These are phyloP conservation scores for Apaloderma vittatum DNA, from an alignment of 2,113 vertebrate species.

Conservation along the genomic window DNA sequence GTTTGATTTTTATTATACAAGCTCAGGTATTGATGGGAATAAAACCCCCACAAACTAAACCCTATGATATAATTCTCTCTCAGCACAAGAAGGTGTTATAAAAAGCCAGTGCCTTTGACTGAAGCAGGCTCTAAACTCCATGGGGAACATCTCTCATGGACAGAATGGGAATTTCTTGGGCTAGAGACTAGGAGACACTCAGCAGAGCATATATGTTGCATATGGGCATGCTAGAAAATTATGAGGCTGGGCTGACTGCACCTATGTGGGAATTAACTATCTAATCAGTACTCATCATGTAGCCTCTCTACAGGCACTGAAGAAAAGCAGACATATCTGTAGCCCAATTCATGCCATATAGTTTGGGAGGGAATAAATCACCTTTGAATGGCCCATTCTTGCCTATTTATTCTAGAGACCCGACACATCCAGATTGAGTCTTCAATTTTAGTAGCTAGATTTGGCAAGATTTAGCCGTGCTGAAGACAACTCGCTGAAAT, in stretches of 20 bases:
- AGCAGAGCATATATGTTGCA: background rate
- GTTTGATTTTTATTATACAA: background rate
- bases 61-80: background rate
- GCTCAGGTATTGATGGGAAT: background rate
- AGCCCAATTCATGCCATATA: background rate
- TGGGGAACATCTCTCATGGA: background rate
- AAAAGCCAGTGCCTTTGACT: background rate
- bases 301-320: background rate
- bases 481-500: background rate
- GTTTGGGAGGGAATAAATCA: background rate
- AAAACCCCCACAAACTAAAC: background rate
- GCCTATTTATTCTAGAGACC: background rate
- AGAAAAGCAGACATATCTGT: background rate
- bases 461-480: background rate
- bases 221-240: background rate
- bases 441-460: background rate
- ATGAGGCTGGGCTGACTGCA: background rate
- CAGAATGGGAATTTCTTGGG: background rate
- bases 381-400: background rate
- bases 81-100: background rate
- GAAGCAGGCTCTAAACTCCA: background rate
- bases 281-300: background rate
- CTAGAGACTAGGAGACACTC: background rate
- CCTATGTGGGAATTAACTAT: background rate
- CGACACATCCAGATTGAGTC: background rate